Conservation (phyloP, 1,140 invertebrate species). For the Wasmannia auropunctata region DNA sequence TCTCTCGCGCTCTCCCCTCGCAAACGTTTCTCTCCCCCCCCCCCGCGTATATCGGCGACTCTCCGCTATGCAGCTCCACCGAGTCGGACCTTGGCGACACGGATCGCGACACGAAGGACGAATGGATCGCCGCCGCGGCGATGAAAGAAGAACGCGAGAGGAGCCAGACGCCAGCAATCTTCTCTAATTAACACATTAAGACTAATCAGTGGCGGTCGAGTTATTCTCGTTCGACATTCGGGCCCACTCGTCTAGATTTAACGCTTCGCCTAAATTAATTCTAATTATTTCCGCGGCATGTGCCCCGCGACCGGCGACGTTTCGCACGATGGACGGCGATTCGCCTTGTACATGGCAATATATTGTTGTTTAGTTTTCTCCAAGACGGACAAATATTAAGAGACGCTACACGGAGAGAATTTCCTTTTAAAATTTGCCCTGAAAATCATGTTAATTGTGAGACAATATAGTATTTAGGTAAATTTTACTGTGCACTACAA, state of each 20-base stretch:
- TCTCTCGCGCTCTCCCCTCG: slow-evolving; percentile 10
- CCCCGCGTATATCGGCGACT: neutral
- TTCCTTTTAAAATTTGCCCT: too few relatives aligned
- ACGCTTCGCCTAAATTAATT: slow-evolving; percentile 84
- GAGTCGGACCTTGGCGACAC: slow-evolving; percentile 73
- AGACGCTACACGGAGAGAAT: neutral
- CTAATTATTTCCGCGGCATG: slow-evolving; percentile 81
- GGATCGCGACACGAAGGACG: slow-evolving; percentile 56
- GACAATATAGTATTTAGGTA: too few relatives aligned
- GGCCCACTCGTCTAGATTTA: slow-evolving; percentile 84
- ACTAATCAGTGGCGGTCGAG: slow-evolving; percentile 83
- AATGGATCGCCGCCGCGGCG: slow-evolving; percentile 44
- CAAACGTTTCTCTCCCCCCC: too few relatives aligned
- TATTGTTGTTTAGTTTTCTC: neutral
- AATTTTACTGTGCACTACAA: too few relatives aligned
- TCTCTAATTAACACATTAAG: slow-evolving; percentile 85
- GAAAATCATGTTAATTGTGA: too few relatives aligned
- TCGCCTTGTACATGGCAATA: neutral
- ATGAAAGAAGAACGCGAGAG: slow-evolving; percentile 57
- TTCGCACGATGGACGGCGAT: slow-evolving; percentile 33
- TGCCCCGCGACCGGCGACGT: slow-evolving; percentile 45
- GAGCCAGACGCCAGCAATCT: slow-evolving; percentile 78
- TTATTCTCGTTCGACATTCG: slow-evolving; percentile 79
- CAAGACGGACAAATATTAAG: neutral
- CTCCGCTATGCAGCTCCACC: slow-evolving; percentile 48